These are phyloP conservation scores for Anoplopoma fimbria DNA, from an alignment of 2,113 vertebrate species.

Conservation along the genomic window DNA sequence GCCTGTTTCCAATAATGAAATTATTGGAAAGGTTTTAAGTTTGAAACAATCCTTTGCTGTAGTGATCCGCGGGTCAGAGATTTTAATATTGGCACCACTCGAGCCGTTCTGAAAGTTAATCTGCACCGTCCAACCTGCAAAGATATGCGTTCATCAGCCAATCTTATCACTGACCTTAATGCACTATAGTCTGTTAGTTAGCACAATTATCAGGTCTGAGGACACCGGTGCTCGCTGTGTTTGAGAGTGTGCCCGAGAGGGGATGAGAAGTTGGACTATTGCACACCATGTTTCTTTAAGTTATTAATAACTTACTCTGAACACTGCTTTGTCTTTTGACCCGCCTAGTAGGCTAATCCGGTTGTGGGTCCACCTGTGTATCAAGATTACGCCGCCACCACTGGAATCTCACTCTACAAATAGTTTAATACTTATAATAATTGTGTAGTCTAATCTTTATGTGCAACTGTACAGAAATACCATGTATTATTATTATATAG, in stretches of 20 bases:
- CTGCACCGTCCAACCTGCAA: background rate
- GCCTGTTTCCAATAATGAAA: background rate
- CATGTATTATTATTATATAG: no score
- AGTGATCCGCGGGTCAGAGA: background rate
- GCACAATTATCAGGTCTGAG: background rate
- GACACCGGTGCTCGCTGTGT: background rate
- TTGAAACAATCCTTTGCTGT: background rate
- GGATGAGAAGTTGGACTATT: no score
- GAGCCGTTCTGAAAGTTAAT: background rate
- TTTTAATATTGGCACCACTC: background rate
- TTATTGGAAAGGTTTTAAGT: background rate
- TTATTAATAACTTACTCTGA: no score
- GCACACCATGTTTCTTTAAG: no score
- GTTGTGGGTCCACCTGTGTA: no score
- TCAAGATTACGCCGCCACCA: background rate
- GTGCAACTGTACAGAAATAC: background rate
- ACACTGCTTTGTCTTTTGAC: no score
- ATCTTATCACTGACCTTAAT: background rate
- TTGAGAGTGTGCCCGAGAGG: background rate
- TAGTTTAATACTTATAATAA: background rate
- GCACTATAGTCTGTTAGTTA: background rate
- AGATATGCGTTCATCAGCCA: background rate
- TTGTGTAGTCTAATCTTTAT: background rate
- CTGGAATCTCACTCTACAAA: background rate
- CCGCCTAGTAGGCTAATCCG: no score